Evolutionary conservation across 2,113 vertebrate species (phyloP).

Genomic region (Stegostoma tigrinum): DNA sequence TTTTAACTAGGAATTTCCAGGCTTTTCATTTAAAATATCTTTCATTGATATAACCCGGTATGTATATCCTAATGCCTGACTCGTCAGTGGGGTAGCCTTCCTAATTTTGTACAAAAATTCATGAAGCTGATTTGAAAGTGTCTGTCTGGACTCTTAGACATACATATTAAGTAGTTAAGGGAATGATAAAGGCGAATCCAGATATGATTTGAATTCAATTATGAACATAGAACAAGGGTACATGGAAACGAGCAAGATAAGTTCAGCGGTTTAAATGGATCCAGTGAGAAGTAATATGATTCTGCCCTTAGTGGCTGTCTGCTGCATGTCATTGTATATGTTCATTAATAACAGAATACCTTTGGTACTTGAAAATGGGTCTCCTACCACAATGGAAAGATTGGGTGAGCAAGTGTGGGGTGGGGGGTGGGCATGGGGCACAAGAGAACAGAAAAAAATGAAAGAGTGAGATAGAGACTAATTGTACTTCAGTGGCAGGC

Average conservation of each 20-base stretch:
- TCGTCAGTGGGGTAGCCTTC: not conserved
- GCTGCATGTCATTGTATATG: not conserved
- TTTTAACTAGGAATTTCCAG: no score
- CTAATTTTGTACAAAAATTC: not conserved
- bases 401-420: not conserved
- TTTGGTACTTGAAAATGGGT: not conserved
- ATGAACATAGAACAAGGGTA: not conserved
- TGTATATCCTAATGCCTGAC: not conserved
- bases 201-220: not conserved
- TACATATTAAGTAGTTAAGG: not conserved
- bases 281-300: not conserved
- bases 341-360: not conserved
- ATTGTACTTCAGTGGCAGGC: not conserved
- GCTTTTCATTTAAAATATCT: not conserved
- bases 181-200: not conserved
- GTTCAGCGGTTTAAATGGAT: not conserved
- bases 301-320: not conserved
- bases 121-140: not conserved
- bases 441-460: no score
- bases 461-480: not conserved
- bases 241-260: not conserved
- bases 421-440: no score
- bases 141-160: not conserved
- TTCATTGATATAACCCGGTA: not conserved
- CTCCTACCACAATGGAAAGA: not conserved